Percentiles rank a stretch among this genome's conserved stretches.
Evolutionary conservation across 64 coral and sea anemone genomes (phyloP).

Genomic region (Stichodactyla mertensii): DNA sequence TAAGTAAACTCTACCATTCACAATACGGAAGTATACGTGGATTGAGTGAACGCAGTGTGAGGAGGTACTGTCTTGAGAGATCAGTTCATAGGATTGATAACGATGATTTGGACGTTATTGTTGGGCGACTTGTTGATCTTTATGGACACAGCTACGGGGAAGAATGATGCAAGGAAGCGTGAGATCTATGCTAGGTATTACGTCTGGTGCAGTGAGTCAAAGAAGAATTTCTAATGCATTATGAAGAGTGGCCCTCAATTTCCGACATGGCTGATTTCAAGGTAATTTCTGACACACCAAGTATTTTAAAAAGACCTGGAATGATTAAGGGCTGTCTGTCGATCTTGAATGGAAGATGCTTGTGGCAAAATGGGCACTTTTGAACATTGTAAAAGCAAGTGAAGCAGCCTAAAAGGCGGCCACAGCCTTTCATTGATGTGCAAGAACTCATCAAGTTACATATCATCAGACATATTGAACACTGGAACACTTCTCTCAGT

Average conservation of each 20-base stretch:
- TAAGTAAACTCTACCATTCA: background rate
- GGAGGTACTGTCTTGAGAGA: background rate
- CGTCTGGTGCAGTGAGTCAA: background rate
- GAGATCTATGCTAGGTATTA: constrained; percentile 24
- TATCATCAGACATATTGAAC: constrained; percentile 30
- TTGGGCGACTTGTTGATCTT: background rate
- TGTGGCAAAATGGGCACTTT: too few relatives aligned
- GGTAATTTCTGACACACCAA: too few relatives aligned
- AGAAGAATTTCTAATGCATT: constrained; percentile 3
- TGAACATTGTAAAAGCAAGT: too few relatives aligned
- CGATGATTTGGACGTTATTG: too few relatives aligned
- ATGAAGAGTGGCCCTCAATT: background rate
- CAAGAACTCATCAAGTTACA: background rate
- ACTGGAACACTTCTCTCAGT: constrained; percentile 20
- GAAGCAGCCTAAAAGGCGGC: too few relatives aligned
- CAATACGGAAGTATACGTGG: background rate
- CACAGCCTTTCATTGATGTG: too few relatives aligned
- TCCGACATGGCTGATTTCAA: too few relatives aligned
- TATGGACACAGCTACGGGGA: background rate
- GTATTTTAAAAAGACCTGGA: too few relatives aligned
- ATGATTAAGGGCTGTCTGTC: too few relatives aligned
- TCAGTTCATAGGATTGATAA: background rate
- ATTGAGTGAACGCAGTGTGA: background rate
- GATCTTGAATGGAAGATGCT: too few relatives aligned
- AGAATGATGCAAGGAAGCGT: constrained; percentile 32